Evolutionary conservation across 2,113 vertebrate species (phyloP), one percentile per base, ranked within the genome.

Genomic region (Sphaerodactylus townsendi): DNA sequence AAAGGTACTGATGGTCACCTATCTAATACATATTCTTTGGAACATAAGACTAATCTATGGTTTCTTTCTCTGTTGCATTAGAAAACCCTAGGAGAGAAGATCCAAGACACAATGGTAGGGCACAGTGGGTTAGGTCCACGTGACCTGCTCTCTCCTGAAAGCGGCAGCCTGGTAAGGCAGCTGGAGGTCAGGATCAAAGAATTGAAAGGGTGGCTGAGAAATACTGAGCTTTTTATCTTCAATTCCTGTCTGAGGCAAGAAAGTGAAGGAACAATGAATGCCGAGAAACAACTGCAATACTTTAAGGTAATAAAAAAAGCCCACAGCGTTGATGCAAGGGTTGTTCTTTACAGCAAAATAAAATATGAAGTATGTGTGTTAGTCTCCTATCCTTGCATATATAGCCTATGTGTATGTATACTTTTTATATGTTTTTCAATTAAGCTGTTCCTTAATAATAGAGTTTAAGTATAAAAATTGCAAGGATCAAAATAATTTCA

Each of bases 191-290:
- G 97, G 59, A 98, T 99, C 93, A 99, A 99, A 95, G 98, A 99
- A 92, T 96, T 99, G 94, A 99, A 99, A 96, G 95, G 96, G 56
- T 99, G 98, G 98, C 97, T 99, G 84, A 93, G 98, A 92, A 98
- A 99, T 95, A 99, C 98, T 4, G 98, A 99, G 96, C 98, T 99
- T 87, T 97, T 99, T 96, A 98, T 99, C 96, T 99, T 99, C 95
- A 99, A 99, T 97, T 98, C 98, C 87, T 99, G 98, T 89, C 97
- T 98, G 91, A 95, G 97, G 93, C 96, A 97, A 94, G 96, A 97
- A 95, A 94, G 95, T 90, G 95, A 97, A 94, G 94, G 96, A 95
- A 95, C 92, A 95, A 95, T 95, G 82, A 96, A 96, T 86, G 89
- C 95, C 81, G 88, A 94, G 86, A 96, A 97, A 95, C 98, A 99